Percentiles rank a stretch among this genome's conserved stretches.
phyloP scores from a whole-genome alignment of 1,140 invertebrate species.

The Dinothrombium tinctorium region DNA sequence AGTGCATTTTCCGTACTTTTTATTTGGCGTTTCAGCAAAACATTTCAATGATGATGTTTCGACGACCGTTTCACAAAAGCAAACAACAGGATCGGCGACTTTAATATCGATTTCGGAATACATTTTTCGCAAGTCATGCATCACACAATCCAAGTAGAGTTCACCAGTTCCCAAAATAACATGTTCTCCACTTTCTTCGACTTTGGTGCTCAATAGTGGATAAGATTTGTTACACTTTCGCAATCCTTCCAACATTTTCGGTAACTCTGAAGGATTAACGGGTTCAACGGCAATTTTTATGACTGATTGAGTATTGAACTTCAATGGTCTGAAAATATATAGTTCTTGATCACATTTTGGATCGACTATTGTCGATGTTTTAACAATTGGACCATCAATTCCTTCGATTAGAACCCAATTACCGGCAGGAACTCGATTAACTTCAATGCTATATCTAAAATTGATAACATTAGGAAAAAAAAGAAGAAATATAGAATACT shows the following conservation, averaged over 20 bases:
- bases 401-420: slow-evolving; percentile 99
- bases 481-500: no score
- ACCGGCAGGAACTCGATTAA: slow-evolving; percentile 85
- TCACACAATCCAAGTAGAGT: slow-evolving; percentile 93
- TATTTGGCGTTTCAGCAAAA: slow-evolving; percentile 98
- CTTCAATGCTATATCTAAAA: slow-evolving; percentile 72
- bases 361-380: slow-evolving; percentile 87
- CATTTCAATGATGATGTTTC: slow-evolving; percentile 97
- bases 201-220: slow-evolving; percentile 75
- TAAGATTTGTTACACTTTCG: slow-evolving; percentile 99
- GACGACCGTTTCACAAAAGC: slow-evolving; percentile 97
- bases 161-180: slow-evolving; percentile 94
- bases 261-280: slow-evolving; percentile 93
- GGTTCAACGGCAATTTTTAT: slow-evolving; percentile 99
- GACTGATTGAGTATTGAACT: slow-evolving; percentile 95
- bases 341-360: slow-evolving; percentile 36
- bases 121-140: slow-evolving; percentile 97
- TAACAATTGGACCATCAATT: slow-evolving; percentile 93
- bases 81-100: slow-evolving; percentile 96
- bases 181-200: slow-evolving; percentile 97
- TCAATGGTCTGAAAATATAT: slow-evolving; percentile 84
- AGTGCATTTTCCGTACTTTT: no score
- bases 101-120: slow-evolving; percentile 62
- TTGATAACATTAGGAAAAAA: no score
- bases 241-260: slow-evolving; percentile 97